phyloP scores from a whole-genome alignment of 2,113 vertebrate species.

The Galemys pyrenaicus region DNA sequence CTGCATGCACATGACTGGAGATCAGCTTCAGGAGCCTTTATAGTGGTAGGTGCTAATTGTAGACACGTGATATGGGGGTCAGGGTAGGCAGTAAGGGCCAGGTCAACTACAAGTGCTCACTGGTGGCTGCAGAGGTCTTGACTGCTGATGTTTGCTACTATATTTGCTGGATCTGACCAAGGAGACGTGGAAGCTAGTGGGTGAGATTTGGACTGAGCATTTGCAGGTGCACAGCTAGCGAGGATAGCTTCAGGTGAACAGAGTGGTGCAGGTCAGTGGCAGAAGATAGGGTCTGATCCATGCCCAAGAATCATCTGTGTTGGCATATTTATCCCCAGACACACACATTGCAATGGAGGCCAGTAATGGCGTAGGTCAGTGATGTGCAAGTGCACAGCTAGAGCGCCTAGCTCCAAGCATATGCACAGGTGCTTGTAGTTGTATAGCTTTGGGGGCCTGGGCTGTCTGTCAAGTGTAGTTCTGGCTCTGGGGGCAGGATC shows the following conservation, averaged over 20 bases:
- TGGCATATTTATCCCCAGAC: neutral
- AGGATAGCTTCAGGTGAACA: neutral
- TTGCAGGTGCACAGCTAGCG: neutral
- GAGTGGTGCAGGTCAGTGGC: neutral
- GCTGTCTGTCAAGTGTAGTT: neutral
- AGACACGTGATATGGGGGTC: neutral
- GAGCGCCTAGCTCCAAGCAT: neutral
- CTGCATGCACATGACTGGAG: neutral
- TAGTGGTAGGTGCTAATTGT: neutral
- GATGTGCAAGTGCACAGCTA: neutral
- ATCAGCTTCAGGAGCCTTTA: too few species aligned
- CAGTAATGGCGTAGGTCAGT: too few species aligned
- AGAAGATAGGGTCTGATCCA: neutral
- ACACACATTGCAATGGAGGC: neutral
- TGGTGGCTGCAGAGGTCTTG: neutral
- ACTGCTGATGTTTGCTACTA: neutral
- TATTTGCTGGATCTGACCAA: neutral
- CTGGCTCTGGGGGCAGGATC: too few species aligned
- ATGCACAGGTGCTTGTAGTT: neutral
- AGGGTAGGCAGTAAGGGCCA: neutral
- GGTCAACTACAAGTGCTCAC: neutral
- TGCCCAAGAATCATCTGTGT: neutral
- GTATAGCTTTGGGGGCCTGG: neutral
- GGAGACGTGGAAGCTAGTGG: neutral
- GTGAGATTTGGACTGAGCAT: neutral